Conservation (phyloP, 2,113 vertebrate species). For the Elaphurus davidianus region DNA sequence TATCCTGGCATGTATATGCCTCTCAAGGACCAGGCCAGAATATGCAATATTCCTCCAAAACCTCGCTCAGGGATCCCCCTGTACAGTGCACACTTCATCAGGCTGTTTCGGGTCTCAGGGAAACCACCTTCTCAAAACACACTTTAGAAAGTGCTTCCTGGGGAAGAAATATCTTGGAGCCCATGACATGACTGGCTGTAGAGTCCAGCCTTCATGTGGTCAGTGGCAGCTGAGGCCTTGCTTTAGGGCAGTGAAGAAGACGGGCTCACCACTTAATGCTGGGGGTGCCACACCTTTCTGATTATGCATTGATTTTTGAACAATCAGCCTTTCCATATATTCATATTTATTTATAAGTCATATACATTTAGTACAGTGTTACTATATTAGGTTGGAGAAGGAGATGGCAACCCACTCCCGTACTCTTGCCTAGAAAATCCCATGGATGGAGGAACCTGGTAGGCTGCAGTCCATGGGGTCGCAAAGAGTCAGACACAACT, state of each 20-base stretch:
- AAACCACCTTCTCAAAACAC: not conserved
- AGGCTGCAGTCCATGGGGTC: not conserved
- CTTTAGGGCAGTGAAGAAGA: not conserved
- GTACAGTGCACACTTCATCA: not conserved
- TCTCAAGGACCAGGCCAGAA: not conserved
- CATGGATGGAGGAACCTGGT: not conserved
- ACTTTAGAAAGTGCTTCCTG: not conserved
- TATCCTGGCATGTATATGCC: not conserved
- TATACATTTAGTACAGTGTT: not conserved
- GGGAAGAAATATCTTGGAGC: not conserved
- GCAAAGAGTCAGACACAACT: not conserved
- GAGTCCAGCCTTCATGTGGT: not conserved
- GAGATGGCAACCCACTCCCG: not conserved
- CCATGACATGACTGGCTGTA: not conserved
- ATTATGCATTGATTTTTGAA: not conserved
- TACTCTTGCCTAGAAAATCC: not conserved
- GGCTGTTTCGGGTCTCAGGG: not conserved
- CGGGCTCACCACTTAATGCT: not conserved
- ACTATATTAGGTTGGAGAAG: not conserved
- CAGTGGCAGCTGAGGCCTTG: not conserved
- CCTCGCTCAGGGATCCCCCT: not conserved
- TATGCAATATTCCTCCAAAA: not conserved
- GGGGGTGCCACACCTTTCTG: not conserved
- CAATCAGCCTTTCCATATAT: not conserved
- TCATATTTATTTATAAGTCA: not conserved